Percentiles rank a stretch among this genome's conserved stretches.
Evolutionary conservation across 1,140 invertebrate species (phyloP).

Genomic region (Diuraphis noxia): DNA sequence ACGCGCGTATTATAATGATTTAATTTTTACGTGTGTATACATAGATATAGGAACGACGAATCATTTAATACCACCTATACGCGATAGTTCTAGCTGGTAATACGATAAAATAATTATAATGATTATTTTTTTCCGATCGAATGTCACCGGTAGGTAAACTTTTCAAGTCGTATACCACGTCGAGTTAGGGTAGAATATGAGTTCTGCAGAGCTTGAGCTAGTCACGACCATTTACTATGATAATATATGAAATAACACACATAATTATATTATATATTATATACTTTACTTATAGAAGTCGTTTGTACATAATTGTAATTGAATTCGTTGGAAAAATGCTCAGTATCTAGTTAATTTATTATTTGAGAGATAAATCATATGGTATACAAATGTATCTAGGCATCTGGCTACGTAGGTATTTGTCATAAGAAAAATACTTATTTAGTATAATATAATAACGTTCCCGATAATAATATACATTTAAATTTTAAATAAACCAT

Average conservation of each 20-base stretch:
- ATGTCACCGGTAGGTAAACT: neutral
- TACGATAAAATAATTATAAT: neutral
- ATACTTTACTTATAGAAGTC: neutral
- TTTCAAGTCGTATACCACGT: neutral
- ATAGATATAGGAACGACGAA: neutral
- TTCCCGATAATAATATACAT: neutral
- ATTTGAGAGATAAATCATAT: neutral
- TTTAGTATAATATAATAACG: neutral
- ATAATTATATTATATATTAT: neutral
- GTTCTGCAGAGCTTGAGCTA: neutral
- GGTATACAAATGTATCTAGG: neutral
- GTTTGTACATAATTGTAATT: neutral
- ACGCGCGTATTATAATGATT: neutral
- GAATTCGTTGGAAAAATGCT: neutral
- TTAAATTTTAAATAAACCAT: neutral
- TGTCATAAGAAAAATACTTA: neutral
- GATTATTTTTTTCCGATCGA: neutral
- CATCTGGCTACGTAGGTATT: neutral
- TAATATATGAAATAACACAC: neutral
- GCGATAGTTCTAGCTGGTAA: neutral
- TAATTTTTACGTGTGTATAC: neutral
- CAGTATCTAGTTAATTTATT: neutral
- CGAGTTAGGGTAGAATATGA: neutral
- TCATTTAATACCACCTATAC: constrained; percentile 6
- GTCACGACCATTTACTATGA: neutral